phyloP scores from a whole-genome alignment of 2,888 invertebrate genomes.

The Yponomeuta plumbellus region DNA sequence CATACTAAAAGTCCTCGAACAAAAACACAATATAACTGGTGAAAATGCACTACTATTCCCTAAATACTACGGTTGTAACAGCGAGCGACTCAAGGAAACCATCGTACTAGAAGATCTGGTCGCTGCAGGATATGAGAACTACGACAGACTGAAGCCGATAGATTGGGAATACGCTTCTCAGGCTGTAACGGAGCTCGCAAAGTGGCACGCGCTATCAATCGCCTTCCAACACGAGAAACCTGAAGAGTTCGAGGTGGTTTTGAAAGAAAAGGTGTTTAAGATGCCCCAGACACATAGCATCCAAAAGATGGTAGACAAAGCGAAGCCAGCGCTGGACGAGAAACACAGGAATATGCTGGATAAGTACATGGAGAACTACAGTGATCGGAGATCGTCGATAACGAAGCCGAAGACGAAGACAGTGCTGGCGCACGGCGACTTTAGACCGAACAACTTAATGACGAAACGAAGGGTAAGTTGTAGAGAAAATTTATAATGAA shows the following conservation, averaged over 20 bases:
- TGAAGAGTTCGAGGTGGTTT: slow-evolving; percentile 37
- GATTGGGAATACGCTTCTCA: slow-evolving; percentile 47
- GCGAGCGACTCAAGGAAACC: slow-evolving; percentile 33
- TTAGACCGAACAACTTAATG: slow-evolving; percentile 42
- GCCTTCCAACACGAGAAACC: slow-evolving; percentile 38
- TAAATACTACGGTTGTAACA: slow-evolving; percentile 27
- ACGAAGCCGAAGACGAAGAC: too few relatives aligned
- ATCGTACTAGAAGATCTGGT: slow-evolving; percentile 50
- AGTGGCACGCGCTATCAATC: slow-evolving; percentile 57
- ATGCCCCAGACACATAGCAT: slow-evolving; percentile 20
- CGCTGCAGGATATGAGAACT: slow-evolving; percentile 37
- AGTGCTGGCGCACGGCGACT: slow-evolving; percentile 45
- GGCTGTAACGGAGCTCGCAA: slow-evolving; percentile 44
- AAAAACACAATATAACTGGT: slow-evolving; percentile 19
- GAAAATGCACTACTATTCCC: slow-evolving; percentile 21
- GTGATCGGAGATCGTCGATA: not conserved
- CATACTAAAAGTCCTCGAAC: slow-evolving; percentile 20
- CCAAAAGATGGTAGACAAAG: slow-evolving; percentile 20
- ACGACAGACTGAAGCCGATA: slow-evolving; percentile 41
- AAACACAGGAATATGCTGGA: slow-evolving; percentile 32
- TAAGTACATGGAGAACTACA: slow-evolving; percentile 26
- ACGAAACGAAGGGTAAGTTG: slow-evolving; percentile 9
- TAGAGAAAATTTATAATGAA: not conserved
- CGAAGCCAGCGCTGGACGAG: slow-evolving; percentile 28
- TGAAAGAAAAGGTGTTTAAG: slow-evolving; percentile 26